phyloP scores from a whole-genome alignment of 2,113 vertebrate genomes.

The Ictalurus furcatus region DNA sequence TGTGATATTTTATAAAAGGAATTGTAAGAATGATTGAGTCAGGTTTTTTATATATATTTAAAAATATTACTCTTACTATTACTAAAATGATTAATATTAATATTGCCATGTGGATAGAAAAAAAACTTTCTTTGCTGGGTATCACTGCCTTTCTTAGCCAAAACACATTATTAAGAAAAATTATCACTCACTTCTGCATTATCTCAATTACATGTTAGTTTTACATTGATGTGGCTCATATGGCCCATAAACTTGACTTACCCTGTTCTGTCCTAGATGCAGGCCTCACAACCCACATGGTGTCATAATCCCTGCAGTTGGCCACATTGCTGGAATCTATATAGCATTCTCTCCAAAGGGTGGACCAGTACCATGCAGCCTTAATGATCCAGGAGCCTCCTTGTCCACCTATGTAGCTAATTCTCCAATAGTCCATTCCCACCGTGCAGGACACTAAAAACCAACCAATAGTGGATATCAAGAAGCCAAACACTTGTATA shows the following conservation, averaged over 20 bases:
- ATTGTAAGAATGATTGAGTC: background rate
- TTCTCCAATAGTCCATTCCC: conserved; percentile 90
- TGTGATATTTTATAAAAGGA: background rate
- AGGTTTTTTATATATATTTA: too few relatives aligned
- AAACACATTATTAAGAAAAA: background rate
- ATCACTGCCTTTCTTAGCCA: background rate
- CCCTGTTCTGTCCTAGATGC: conserved; percentile 6
- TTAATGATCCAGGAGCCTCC: conserved; percentile 83
- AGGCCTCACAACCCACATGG: conserved; percentile 79
- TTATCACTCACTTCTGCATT: background rate
- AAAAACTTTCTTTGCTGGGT: background rate
- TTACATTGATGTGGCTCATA: background rate
- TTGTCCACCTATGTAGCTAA: conserved; percentile 82
- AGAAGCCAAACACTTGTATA: conserved; percentile 82
- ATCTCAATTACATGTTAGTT: background rate
- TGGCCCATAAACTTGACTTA: background rate
- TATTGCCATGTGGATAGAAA: background rate
- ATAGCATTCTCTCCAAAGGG: conserved; percentile 90
- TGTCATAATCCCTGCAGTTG: conserved; percentile 88
- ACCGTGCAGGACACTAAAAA: conserved; percentile 84
- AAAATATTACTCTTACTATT: background rate
- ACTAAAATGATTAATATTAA: background rate
- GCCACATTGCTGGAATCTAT: conserved; percentile 85
- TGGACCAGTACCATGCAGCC: conserved; percentile 91
- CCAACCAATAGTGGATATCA: conserved; percentile 84